Conservation (phyloP, 2,888 invertebrate genomes). For the Ochlodes sylvanus region DNA sequence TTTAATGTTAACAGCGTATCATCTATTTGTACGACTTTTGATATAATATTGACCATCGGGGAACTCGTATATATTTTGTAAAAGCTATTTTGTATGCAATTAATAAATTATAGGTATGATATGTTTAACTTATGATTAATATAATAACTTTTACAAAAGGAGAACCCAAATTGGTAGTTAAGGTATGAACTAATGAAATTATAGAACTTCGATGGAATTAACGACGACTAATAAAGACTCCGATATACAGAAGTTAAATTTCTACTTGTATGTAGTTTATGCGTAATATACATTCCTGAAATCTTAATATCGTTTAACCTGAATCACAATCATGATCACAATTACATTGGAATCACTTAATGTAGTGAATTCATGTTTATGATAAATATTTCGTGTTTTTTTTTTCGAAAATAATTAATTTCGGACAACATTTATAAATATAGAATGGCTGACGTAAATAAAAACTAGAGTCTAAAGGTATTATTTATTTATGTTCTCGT, state of each 20-base stretch:
- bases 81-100: conserved; percentile 14
- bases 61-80: conserved; percentile 20
- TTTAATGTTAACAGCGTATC: conserved; percentile 24
- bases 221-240: neutral
- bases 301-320: neutral
- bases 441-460: neutral
- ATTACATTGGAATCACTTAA: neutral
- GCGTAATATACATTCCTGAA: conserved; percentile 1
- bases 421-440: neutral
- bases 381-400: neutral
- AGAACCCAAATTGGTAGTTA: conserved; percentile 8
- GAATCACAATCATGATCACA: conserved; percentile 11
- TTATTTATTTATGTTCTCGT: neutral
- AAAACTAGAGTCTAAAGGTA: neutral
- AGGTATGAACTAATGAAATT: neutral
- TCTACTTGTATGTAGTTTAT: neutral
- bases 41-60: conserved; percentile 17
- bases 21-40: conserved; percentile 23
- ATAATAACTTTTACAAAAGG: neutral
- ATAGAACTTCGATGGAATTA: conserved; percentile 2
- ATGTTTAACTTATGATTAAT: conserved; percentile 8
- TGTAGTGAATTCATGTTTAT: neutral
- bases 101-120: conserved; percentile 14
- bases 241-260: neutral
- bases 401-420: neutral